These are phyloP conservation scores for Acronicta psi DNA, from an alignment of 2,888 invertebrate species.

Conservation along the genomic window DNA sequence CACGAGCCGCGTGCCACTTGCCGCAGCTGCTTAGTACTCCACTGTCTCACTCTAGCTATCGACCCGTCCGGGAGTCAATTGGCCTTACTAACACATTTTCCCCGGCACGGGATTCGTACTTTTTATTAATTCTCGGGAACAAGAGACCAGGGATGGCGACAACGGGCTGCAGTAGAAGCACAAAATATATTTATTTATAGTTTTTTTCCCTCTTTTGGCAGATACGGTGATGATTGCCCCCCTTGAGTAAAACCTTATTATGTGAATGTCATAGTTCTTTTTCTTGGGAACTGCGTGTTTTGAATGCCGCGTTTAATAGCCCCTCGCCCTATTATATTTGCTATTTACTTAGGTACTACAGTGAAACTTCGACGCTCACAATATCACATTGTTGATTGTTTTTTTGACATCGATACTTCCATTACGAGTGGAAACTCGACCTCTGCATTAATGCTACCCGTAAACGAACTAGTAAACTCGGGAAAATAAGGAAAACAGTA, in stretches of 20 bases:
- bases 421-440: not conserved
- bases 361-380: not conserved
- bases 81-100: constrained; percentile 41
- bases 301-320: too few relatives aligned
- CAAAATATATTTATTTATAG: not conserved
- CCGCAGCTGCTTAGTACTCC: constrained; percentile 12
- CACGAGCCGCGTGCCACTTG: not conserved
- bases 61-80: constrained; percentile 40
- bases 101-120: constrained; percentile 12
- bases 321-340: too few relatives aligned
- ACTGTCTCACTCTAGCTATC: constrained; percentile 42
- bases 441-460: not conserved
- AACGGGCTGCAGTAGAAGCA: not conserved
- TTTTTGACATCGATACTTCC: constrained; percentile 5
- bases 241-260: too few relatives aligned
- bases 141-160: not conserved
- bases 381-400: not conserved
- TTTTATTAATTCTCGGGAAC: constrained; percentile 15
- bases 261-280: not conserved
- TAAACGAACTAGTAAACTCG: not conserved
- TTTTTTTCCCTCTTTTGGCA: not conserved
- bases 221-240: too few relatives aligned
- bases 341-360: not conserved
- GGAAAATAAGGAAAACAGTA: not conserved
- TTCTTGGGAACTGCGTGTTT: too few relatives aligned